These are phyloP conservation scores for Spilogale gracilis DNA, from an alignment of 2,113 vertebrate genomes.

Conservation along the genomic window DNA sequence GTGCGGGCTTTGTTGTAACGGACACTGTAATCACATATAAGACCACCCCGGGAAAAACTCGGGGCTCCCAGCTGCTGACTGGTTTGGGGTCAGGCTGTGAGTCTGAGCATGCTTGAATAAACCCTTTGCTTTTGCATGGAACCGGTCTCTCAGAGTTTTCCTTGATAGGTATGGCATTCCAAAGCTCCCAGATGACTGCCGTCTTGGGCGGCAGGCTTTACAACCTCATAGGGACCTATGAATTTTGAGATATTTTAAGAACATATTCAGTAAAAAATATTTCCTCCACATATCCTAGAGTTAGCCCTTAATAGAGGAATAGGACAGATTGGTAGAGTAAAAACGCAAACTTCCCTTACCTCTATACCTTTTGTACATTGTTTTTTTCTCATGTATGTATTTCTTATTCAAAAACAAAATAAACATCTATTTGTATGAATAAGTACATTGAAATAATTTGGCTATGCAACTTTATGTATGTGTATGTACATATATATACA, in stretches of 20 bases:
- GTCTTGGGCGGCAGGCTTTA: too few species aligned
- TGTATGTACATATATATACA: background rate
- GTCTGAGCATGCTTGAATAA: too few species aligned
- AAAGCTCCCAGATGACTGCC: too few species aligned
- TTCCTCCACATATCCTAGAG: background rate
- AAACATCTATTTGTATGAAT: background rate
- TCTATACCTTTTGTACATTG: background rate
- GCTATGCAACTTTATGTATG: background rate
- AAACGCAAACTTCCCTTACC: background rate
- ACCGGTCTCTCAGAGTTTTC: too few species aligned
- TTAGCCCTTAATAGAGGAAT: background rate
- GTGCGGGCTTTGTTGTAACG: too few species aligned
- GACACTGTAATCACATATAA: too few species aligned
- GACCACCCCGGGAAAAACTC: too few species aligned
- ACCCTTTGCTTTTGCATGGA: too few species aligned
- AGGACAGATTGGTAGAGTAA: background rate
- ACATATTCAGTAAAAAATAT: background rate
- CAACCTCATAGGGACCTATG: background rate
- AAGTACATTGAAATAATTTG: background rate
- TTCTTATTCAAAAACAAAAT: background rate
- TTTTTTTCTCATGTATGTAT: background rate
- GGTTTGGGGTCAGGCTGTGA: too few species aligned
- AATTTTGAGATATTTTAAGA: background rate
- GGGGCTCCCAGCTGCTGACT: too few species aligned
- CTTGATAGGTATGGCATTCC: too few species aligned